Evolutionary conservation across 2,888 invertebrate species (phyloP).

Genomic region (Incurvaria masculella): DNA sequence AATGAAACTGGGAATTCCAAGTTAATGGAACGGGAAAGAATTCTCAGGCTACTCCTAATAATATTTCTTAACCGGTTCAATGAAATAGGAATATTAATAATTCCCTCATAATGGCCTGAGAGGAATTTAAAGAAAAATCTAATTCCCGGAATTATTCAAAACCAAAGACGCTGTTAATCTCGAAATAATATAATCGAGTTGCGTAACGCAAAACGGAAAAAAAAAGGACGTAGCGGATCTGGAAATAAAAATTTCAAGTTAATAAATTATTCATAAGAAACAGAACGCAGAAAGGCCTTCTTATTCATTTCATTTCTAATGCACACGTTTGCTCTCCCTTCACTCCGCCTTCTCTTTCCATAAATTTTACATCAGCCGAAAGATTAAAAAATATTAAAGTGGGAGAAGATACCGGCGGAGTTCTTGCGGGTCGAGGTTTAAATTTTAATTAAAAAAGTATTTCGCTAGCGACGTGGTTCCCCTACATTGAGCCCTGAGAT

Average conservation of each 20-base stretch:
- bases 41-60: too few relatives aligned
- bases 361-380: constrained; percentile 4
- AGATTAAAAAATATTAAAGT: constrained; percentile 3
- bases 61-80: too few relatives aligned
- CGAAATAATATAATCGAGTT: neutral
- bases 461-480: neutral
- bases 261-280: neutral
- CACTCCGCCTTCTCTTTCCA: neutral
- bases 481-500: too few relatives aligned
- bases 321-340: neutral
- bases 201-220: neutral
- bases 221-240: neutral
- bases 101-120: too few relatives aligned
- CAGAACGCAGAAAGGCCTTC: neutral
- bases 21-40: too few relatives aligned
- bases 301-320: neutral
- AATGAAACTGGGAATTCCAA: too few relatives aligned
- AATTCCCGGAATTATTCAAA: too few relatives aligned
- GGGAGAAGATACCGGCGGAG: neutral
- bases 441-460: neutral
- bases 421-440: neutral
- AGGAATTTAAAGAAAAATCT: too few relatives aligned
- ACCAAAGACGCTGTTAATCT: neutral
- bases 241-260: neutral
- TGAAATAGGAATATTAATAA: too few relatives aligned